Conservation (phyloP, 2,797 vertebrate genomes). For the Chelmon rostratus region DNA sequence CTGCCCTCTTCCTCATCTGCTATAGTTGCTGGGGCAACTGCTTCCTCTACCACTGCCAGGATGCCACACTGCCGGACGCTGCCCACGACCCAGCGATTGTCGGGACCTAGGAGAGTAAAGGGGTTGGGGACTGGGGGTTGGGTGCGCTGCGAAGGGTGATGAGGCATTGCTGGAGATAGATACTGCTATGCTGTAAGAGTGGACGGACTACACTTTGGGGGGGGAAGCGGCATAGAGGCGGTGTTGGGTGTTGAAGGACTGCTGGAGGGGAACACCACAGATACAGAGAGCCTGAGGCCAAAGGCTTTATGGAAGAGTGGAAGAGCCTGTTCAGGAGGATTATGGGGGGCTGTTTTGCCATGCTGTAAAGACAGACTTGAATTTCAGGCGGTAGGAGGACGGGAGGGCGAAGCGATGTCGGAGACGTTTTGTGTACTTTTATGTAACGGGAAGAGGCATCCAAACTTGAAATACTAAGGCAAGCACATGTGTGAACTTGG, state of each 20-base stretch:
- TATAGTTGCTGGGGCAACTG: conserved; percentile 99
- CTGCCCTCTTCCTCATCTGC: conserved; percentile 98
- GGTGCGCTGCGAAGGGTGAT: neutral
- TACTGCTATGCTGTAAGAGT: conserved; percentile 56
- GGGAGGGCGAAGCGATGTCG: neutral
- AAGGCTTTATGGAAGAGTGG: neutral
- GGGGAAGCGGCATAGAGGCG: neutral
- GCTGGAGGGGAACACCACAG: neutral
- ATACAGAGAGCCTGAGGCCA: neutral
- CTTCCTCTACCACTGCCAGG: conserved; percentile 98
- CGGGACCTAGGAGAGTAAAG: conserved; percentile 88
- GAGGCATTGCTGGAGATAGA: conserved; percentile 23
- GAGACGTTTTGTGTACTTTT: neutral
- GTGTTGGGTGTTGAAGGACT: neutral
- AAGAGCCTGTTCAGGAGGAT: neutral
- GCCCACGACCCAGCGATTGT: conserved; percentile 95
- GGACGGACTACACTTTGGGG: neutral
- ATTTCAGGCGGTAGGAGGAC: conserved; percentile 1
- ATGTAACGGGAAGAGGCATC: neutral
- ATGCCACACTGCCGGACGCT: conserved; percentile 90
- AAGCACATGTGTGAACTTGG: conserved; percentile 8
- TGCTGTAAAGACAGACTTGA: conserved; percentile 46
- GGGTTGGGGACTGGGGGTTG: neutral
- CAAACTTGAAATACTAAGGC: conserved; percentile 10
- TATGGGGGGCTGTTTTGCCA: conserved; percentile 2